These are phyloP conservation scores for Sebastes goodei DNA, from an alignment of 2,797 vertebrate species.

Conservation along the genomic window DNA sequence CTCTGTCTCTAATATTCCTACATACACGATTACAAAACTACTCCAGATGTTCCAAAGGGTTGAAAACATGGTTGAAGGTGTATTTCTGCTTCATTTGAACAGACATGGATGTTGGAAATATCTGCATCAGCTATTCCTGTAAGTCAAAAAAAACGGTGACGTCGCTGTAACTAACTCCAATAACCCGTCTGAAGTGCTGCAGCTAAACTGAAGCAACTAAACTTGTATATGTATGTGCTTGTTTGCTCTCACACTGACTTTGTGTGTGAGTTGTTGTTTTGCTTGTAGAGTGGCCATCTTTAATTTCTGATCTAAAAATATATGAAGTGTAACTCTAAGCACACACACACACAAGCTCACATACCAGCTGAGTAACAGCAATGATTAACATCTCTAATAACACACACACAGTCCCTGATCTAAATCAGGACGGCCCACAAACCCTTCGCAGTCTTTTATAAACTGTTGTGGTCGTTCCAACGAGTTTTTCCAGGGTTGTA, in stretches of 20 bases:
- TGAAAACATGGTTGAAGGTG: conserved; percentile 5
- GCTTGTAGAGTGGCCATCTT: conserved; percentile 22
- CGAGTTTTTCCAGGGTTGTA: neutral
- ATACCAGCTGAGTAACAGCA: conserved; percentile 34
- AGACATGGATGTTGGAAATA: conserved; percentile 74
- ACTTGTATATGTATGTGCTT: neutral
- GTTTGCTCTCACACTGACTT: conserved; percentile 11
- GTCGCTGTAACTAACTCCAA: conserved; percentile 46
- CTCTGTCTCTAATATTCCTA: neutral
- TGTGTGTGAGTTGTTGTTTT: conserved; percentile 20
- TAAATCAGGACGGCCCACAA: conserved; percentile 40
- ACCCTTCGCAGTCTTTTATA: neutral
- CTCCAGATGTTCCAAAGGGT: neutral
- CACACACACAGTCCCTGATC: conserved; percentile 25
- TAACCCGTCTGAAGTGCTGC: conserved; percentile 50
- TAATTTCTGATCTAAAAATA: conserved; percentile 66
- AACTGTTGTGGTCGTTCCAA: neutral
- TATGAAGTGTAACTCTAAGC: conserved; percentile 47
- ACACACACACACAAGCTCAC: neutral
- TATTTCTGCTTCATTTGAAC: conserved; percentile 62
- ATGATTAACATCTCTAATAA: conserved; percentile 64
- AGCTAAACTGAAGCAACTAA: neutral
- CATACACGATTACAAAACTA: neutral
- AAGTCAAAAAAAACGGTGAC: conserved; percentile 39
- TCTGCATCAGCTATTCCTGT: conserved; percentile 76